Percentiles rank a stretch among this genome's conserved stretches.
phyloP scores from a whole-genome alignment of 2,888 invertebrate species.

The Xestobium rufovillosum region DNA sequence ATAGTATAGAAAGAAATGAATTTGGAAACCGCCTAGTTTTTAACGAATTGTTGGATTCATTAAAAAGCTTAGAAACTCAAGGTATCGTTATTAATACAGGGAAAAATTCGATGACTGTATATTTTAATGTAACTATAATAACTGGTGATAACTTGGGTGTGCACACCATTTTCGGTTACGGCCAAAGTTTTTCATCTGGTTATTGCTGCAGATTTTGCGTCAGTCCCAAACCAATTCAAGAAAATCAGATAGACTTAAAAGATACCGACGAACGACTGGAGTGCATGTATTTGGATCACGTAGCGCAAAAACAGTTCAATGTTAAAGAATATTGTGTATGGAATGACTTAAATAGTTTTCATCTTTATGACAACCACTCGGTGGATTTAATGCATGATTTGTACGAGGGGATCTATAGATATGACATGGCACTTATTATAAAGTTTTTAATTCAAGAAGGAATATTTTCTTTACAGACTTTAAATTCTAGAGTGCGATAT shows the following conservation, averaged over 20 bases:
- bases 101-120: constrained; percentile 6
- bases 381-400: constrained; percentile 7
- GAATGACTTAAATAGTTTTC: constrained; percentile 3
- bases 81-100: constrained; percentile 16
- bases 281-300: too few relatives aligned
- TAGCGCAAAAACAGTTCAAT: too few relatives aligned
- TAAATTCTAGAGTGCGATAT: constrained; percentile 18
- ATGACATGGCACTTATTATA: constrained; percentile 2
- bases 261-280: too few relatives aligned
- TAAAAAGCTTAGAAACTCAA: constrained; percentile 14
- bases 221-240: constrained; percentile 16
- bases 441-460: constrained; percentile 5
- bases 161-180: constrained; percentile 17
- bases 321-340: constrained; percentile 7
- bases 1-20: constrained; percentile 17
- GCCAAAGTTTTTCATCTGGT: constrained; percentile 15
- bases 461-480: constrained; percentile 2
- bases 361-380: constrained; percentile 6
- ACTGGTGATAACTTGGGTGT: constrained; percentile 20
- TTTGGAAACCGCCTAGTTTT: constrained; percentile 21
- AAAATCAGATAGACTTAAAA: too few relatives aligned
- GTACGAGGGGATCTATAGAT: constrained; percentile 3
- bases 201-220: constrained; percentile 22
- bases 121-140: constrained; percentile 13
- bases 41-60: constrained; percentile 19